Evolutionary conservation across 2,888 invertebrate genomes (phyloP).

Genomic region (Drosophila aldrichi): DNA sequence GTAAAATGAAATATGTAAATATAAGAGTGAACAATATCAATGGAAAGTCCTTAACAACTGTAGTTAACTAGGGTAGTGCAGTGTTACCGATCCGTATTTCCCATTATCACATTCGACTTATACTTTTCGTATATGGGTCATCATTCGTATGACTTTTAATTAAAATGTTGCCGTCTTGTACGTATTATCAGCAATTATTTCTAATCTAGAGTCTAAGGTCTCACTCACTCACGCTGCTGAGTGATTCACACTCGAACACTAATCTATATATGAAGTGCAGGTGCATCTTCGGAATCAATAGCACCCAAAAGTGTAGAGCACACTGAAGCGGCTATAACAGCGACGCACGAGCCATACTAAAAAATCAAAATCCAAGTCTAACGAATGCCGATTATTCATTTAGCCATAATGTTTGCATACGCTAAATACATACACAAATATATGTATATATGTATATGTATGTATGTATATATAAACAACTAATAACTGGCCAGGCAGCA

Average conservation of each 20-base stretch:
- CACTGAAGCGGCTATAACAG: conserved; percentile 29
- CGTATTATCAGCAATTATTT: conserved; percentile 6
- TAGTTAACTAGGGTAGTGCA: not conserved
- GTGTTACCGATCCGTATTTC: not conserved
- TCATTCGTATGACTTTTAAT: conserved; percentile 24
- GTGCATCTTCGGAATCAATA: conserved; percentile 3
- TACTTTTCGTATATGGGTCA: conserved; percentile 29
- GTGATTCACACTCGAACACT: conserved; percentile 31
- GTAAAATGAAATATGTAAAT: too few species aligned
- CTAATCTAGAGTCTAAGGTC: conserved; percentile 11
- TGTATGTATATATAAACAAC: conserved; percentile 8
- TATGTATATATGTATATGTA: conserved; percentile 8
- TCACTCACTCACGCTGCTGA: not conserved
- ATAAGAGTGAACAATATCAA: too few species aligned
- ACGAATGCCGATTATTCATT: conserved; percentile 71
- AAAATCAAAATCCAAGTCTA: conserved; percentile 64
- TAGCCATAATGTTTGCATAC: conserved; percentile 42
- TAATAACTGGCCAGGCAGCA: conserved; percentile 10
- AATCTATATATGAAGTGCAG: conserved; percentile 19
- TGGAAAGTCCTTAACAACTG: not conserved
- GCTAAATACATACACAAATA: conserved; percentile 13
- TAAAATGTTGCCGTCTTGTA: conserved; percentile 25
- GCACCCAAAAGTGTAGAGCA: conserved; percentile 31
- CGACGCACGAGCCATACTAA: conserved; percentile 55
- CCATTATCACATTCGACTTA: not conserved